Percentiles rank a stretch among this genome's conserved stretches.
phyloP scores from a whole-genome alignment of 1,140 invertebrate genomes.

The Phenacoccus solenopsis region DNA sequence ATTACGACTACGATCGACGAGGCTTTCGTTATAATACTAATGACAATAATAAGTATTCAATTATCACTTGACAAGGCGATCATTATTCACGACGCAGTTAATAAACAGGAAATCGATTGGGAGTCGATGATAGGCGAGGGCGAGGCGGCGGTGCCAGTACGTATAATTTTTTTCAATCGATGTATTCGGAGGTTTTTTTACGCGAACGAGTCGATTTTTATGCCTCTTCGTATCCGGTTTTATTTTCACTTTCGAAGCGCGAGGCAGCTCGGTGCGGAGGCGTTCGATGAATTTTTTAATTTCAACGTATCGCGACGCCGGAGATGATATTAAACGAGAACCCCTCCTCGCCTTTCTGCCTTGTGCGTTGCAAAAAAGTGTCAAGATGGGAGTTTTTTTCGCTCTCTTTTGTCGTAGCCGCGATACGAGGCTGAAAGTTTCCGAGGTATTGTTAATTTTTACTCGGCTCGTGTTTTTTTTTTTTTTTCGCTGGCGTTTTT shows the following conservation, averaged over 20 bases:
- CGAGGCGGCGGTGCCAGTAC: not conserved
- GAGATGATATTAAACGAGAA: no score
- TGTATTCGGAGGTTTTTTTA: not conserved
- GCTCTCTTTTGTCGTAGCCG: not conserved
- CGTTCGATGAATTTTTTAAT: not conserved
- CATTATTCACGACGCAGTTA: not conserved
- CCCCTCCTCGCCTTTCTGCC: no score
- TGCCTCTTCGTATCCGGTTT: not conserved
- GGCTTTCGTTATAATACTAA: not conserved
- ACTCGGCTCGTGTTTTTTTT: not conserved
- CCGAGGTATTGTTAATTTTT: not conserved
- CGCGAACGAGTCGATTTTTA: not conserved
- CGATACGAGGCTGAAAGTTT: not conserved
- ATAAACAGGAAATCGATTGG: conserved; percentile 1
- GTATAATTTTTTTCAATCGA: not conserved
- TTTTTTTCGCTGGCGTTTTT: not conserved
- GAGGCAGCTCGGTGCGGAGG: not conserved
- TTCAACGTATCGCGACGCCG: no score
- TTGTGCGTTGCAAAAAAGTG: no score
- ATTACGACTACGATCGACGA: no score
- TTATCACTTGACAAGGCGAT: not conserved
- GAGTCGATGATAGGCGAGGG: not conserved
- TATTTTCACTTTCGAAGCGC: not conserved
- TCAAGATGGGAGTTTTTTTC: not conserved
- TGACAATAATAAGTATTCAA: conserved; percentile 3